phyloP scores from a whole-genome alignment of 2,888 invertebrate genomes.

The Chalcosyrphus nemorum region DNA sequence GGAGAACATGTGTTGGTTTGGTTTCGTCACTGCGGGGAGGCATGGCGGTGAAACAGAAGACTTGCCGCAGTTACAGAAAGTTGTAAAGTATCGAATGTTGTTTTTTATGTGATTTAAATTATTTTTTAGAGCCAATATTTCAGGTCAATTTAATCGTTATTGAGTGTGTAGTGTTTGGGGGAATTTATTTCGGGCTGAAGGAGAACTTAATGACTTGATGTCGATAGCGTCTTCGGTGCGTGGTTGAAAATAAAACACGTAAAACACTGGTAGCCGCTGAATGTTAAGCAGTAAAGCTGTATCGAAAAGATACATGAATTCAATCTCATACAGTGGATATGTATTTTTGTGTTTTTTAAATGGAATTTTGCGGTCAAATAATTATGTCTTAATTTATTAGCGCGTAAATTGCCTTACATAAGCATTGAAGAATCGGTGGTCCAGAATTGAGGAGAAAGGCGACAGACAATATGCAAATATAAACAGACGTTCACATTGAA shows the following conservation, averaged over 20 bases:
- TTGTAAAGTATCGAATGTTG: slow-evolving; percentile 65
- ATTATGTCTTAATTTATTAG: slow-evolving; percentile 55
- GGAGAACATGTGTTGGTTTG: slow-evolving; percentile 59
- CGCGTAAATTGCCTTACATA: slow-evolving; percentile 44
- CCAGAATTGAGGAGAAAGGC: slow-evolving; percentile 22
- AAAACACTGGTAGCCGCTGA: slow-evolving; percentile 70
- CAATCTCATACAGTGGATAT: slow-evolving; percentile 15
- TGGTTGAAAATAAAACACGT: slow-evolving; percentile 52
- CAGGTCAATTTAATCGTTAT: slow-evolving; percentile 70
- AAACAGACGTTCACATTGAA: slow-evolving; percentile 6
- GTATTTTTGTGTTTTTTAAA: slow-evolving; percentile 3
- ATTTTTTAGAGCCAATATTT: slow-evolving; percentile 71
- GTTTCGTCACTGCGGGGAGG: slow-evolving; percentile 5
- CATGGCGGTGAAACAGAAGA: neutral
- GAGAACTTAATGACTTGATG: slow-evolving; percentile 61
- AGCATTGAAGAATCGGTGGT: slow-evolving; percentile 28
- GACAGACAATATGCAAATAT: slow-evolving; percentile 25
- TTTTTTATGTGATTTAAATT: slow-evolving; percentile 70
- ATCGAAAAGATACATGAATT: slow-evolving; percentile 39
- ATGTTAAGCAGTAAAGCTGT: slow-evolving; percentile 40
- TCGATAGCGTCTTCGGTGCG: slow-evolving; percentile 39
- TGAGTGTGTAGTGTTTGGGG: slow-evolving; percentile 47
- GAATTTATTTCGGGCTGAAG: slow-evolving; percentile 44
- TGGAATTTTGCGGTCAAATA: slow-evolving; percentile 49
- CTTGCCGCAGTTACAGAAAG: slow-evolving; percentile 48